Base-by-base conservation (phyloP, 2,888 invertebrate species). In the Slavum lentiscoides region DNA sequence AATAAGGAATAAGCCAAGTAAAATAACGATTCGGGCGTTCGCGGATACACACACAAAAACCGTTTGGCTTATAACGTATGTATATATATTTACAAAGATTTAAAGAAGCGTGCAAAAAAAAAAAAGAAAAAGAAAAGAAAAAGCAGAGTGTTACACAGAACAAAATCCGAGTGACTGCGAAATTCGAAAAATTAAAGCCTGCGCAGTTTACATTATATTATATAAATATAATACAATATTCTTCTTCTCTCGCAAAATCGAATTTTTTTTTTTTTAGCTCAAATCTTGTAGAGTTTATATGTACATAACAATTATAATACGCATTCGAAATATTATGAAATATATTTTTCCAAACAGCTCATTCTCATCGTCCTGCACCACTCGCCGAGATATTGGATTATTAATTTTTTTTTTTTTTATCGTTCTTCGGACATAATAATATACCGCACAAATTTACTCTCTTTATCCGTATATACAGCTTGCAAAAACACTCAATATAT, bases 1-100 rank as follows among this genome's bases (percentile, higher is more conserved):
- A n/a, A 80, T 55, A 77, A 69, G 30, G 53, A 77, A 77, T 70
- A 77, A 77, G 69, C 77, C 77, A 77, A 77, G 70, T 69, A 69
- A 77, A 30, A 30, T 30, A 30, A 77, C 30, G 37, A 62, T 69
- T 77, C 67, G 39, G 77, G 62, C 70, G 49, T 23, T 76, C 68
- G 49, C 58, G 30, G 30, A 30, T 30, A 30, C 4, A 30, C 59
- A 70, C 61, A 55, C 55, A 58, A 80, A 49, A 72, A 80, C 72
- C 39, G 58, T 80, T 72, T 72, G 80, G 72, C 80, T 80, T 80
- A 80, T 80, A 72, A 80, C 59, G n/a, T 70, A 70, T 70, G 53
- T 69, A 23, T 64, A 11, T 43, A 43, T 43, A 43, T 49, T 49
- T 49, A 49, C 49, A 49, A 80, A 21, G 64, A 64, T 58, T 37